Evolutionary conservation across 2,888 invertebrate genomes (phyloP).

Genomic region (Alviniconcha strummeri): DNA sequence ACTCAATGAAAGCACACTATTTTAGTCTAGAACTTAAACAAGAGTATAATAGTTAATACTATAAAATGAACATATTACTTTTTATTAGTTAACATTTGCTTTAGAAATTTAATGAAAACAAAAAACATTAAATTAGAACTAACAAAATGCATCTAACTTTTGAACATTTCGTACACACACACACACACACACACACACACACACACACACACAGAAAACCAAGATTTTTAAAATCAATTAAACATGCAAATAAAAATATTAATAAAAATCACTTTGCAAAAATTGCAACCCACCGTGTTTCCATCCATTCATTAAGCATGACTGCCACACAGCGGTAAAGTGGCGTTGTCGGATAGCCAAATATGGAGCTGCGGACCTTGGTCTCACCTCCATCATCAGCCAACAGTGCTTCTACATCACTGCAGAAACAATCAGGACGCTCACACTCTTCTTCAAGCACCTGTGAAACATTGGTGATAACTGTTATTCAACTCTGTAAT

Average conservation of each 20-base stretch:
- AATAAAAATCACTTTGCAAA: neutral
- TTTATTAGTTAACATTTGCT: too few relatives aligned
- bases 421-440: conserved; percentile 52
- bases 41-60: too few relatives aligned
- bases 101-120: too few relatives aligned
- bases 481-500: too few relatives aligned
- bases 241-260: neutral
- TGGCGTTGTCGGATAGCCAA: conserved; percentile 67
- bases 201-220: neutral
- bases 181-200: neutral
- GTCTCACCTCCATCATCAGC: conserved; percentile 42
- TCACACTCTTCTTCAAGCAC: conserved; percentile 53
- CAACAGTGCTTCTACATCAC: conserved; percentile 51
- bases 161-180: neutral
- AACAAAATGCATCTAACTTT: neutral
- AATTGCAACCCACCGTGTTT: conserved; percentile 48
- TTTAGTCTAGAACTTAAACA: too few relatives aligned
- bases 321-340: conserved; percentile 61
- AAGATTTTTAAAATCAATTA: neutral
- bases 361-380: conserved; percentile 50
- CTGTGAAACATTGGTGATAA: conserved; percentile 38
- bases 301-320: conserved; percentile 64
- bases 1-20: too few relatives aligned
- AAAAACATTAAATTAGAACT: too few relatives aligned
- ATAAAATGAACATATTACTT: too few relatives aligned